These are phyloP conservation scores for Ceuthmochares aereus DNA, from an alignment of 2,113 vertebrate species.

Conservation along the genomic window DNA sequence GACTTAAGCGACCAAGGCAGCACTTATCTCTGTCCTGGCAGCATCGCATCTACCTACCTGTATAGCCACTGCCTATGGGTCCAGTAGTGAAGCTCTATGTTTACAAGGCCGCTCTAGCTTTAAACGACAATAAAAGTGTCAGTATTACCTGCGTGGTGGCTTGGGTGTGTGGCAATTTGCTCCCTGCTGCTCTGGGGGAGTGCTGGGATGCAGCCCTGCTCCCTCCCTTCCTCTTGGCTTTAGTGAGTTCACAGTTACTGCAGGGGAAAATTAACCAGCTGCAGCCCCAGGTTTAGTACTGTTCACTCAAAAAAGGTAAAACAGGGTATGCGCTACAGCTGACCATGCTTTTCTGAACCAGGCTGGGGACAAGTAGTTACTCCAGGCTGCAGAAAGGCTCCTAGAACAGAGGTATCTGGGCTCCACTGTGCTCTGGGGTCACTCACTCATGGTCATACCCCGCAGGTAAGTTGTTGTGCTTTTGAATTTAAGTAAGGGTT, in stretches of 20 bases:
- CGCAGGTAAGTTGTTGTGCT: fast-evolving
- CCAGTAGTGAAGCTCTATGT: constrained; percentile 47
- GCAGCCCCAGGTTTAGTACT: background rate
- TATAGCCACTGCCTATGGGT: constrained; percentile 39
- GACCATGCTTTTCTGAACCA: fast-evolving
- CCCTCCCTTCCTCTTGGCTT: background rate
- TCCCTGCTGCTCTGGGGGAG: background rate
- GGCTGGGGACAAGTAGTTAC: background rate
- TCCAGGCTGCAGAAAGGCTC: background rate
- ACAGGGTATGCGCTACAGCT: background rate
- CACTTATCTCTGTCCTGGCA: background rate
- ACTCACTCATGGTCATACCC: background rate
- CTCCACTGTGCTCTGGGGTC: background rate
- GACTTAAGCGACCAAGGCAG: background rate
- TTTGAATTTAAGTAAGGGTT: background rate
- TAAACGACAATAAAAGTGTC: constrained; percentile 65
- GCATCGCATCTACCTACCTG: background rate
- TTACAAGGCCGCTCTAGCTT: constrained; percentile 56
- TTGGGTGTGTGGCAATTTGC: background rate
- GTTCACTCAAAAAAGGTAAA: background rate
- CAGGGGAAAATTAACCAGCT: background rate
- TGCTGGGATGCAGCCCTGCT: background rate
- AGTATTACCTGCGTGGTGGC: constrained; percentile 31
- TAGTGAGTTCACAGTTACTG: background rate
- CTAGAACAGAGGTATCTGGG: fast-evolving